phyloP scores from a whole-genome alignment of 2,888 invertebrate genomes.

The Xylocampa areola region DNA sequence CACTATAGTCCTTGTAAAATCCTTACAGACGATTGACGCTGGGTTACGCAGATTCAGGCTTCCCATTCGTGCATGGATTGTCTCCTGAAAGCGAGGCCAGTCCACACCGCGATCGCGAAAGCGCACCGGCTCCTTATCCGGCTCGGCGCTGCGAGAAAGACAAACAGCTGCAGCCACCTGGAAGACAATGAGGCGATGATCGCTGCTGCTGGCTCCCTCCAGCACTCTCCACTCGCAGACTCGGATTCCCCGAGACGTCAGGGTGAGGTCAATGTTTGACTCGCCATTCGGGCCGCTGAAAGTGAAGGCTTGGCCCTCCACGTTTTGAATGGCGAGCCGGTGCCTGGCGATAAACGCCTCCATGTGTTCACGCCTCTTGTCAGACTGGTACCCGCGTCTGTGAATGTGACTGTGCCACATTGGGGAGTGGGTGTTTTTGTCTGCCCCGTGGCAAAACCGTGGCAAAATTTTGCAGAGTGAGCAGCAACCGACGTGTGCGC shows the following conservation, averaged over 20 bases:
- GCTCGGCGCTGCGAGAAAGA: not conserved
- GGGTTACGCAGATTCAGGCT: not conserved
- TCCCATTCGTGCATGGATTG: not conserved
- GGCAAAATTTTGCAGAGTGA: too few relatives aligned
- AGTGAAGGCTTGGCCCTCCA: constrained; percentile 1
- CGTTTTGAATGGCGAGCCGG: not conserved
- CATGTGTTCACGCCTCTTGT: not conserved
- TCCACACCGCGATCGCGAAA: not conserved
- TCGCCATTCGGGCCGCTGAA: too few relatives aligned
- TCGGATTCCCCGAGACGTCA: constrained; percentile 33
- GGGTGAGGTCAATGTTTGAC: constrained; percentile 56
- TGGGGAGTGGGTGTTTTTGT: constrained; percentile 59
- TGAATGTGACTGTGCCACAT: constrained; percentile 42
- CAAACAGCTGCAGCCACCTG: constrained; percentile 24
- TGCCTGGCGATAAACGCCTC: not conserved
- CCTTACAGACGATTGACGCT: not conserved
- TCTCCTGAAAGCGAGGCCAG: not conserved
- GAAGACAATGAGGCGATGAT: constrained; percentile 25
- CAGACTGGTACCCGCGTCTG: constrained; percentile 38
- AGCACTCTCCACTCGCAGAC: constrained; percentile 40
- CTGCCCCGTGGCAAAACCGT: too few relatives aligned
- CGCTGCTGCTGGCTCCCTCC: constrained; percentile 12
- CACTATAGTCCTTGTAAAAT: not conserved
- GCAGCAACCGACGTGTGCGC: too few relatives aligned
- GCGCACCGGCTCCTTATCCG: constrained; percentile 24